Evolutionary conservation across 2,113 vertebrate species (phyloP).

Genomic region (Spea bombifrons): DNA sequence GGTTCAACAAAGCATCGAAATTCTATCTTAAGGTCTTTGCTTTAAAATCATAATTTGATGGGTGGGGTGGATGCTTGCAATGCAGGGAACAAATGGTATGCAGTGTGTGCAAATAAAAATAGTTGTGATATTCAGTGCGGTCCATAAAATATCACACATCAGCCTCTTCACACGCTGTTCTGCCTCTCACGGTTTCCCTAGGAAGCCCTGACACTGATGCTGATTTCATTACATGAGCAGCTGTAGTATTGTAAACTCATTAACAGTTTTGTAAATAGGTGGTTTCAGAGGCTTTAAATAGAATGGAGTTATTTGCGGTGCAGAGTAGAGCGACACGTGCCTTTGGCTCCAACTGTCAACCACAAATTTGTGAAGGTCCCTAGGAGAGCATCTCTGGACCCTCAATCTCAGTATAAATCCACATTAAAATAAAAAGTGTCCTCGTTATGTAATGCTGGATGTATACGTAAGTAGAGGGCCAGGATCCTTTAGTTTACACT

Average conservation of each 20-base stretch:
- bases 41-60: no score
- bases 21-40: no score
- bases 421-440: no score
- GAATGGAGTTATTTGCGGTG: conserved; percentile 34
- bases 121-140: not conserved
- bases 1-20: no score
- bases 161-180: not conserved
- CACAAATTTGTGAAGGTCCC: conserved; percentile 31
- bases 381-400: not conserved
- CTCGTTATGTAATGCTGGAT: no score
- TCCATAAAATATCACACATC: conserved; percentile 5
- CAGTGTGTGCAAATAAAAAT: conserved; percentile 32
- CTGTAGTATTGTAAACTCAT: conserved; percentile 48
- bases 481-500: no score
- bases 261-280: conserved; percentile 42
- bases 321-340: conserved; percentile 21
- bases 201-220: not conserved
- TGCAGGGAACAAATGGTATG: conserved; percentile 1
- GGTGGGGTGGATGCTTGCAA: no score
- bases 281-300: conserved; percentile 45
- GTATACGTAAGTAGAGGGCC: no score
- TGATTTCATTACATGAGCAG: conserved; percentile 25
- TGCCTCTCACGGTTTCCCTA: not conserved
- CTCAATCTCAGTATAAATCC: not conserved
- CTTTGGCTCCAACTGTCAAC: conserved; percentile 29